Conservation (phyloP, 2,888 invertebrate species). For the Alviniconcha strummeri region DNA sequence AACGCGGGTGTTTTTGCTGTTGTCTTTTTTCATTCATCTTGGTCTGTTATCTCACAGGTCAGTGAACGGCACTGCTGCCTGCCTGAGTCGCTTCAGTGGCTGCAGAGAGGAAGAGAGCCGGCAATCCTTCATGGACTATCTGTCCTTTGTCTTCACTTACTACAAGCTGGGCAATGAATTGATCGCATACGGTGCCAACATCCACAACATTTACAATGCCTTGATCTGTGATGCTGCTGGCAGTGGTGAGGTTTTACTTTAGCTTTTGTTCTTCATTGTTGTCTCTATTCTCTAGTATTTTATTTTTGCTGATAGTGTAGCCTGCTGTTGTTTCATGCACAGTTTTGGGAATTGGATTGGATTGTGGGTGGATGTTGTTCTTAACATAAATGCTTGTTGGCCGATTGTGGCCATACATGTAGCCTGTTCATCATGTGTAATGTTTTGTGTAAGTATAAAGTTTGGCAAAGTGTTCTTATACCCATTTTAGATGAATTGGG, state of each 20-base stretch:
- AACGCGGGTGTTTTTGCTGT: no score
- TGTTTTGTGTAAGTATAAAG: no score
- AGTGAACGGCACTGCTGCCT: neutral
- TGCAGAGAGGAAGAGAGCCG: conserved; percentile 11
- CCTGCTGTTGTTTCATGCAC: no score
- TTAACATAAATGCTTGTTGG: no score
- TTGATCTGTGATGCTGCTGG: neutral
- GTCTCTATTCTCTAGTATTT: neutral
- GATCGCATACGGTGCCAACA: neutral
- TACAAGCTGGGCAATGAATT: neutral
- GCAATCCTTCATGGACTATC: conserved; percentile 14
- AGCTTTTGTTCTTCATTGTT: neutral
- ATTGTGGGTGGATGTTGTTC: no score
- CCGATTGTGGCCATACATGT: no score
- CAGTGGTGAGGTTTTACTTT: neutral
- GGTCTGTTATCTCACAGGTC: neutral
- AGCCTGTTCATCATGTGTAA: no score
- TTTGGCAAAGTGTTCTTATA: no score
- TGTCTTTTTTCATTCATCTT: no score
- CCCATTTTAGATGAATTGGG: no score
- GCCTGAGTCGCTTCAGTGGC: conserved; percentile 15
- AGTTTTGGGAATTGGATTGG: no score
- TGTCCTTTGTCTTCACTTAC: conserved; percentile 8
- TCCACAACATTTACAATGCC: conserved; percentile 2
- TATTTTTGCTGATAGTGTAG: neutral